phyloP scores from a whole-genome alignment of 2,797 vertebrate species.

The Semaprochilodus insignis region DNA sequence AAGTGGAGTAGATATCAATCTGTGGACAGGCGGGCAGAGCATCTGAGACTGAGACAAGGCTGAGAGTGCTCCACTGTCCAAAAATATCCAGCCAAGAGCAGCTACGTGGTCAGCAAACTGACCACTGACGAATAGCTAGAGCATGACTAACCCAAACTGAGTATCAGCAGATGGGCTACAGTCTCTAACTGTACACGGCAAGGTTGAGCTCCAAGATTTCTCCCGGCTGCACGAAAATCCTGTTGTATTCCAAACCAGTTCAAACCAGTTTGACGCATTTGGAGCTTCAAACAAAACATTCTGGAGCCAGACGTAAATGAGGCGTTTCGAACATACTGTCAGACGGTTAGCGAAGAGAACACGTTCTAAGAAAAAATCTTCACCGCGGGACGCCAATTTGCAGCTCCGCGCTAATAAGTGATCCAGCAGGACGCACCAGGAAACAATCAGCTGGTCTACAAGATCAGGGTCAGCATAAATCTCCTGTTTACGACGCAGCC shows the following conservation, averaged over 20 bases:
- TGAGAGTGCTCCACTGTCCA: too few species aligned
- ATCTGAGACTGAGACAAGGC: too few species aligned
- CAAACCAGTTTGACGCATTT: neutral
- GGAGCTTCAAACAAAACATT: neutral
- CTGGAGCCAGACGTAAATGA: neutral
- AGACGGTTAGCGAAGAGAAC: neutral
- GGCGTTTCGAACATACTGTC: neutral
- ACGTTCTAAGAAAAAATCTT: neutral
- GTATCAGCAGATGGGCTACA: neutral
- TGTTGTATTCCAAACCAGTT: neutral
- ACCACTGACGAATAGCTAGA: neutral
- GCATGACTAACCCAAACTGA: neutral
- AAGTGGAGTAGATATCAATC: too few species aligned
- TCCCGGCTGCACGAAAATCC: neutral
- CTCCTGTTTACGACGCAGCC: conserved; percentile 45
- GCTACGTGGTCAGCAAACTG: neutral
- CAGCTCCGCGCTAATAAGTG: neutral
- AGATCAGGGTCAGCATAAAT: conserved; percentile 44
- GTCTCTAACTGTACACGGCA: neutral
- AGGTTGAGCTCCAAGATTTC: neutral
- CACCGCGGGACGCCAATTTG: conserved; percentile 12
- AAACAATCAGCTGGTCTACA: conserved; percentile 30
- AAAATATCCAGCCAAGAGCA: neutral
- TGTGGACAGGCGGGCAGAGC: too few species aligned
- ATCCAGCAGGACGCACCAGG: conserved; percentile 15